Evolutionary conservation across 2,113 vertebrate species (phyloP).

Genomic region (Cyanoliseus patagonus): DNA sequence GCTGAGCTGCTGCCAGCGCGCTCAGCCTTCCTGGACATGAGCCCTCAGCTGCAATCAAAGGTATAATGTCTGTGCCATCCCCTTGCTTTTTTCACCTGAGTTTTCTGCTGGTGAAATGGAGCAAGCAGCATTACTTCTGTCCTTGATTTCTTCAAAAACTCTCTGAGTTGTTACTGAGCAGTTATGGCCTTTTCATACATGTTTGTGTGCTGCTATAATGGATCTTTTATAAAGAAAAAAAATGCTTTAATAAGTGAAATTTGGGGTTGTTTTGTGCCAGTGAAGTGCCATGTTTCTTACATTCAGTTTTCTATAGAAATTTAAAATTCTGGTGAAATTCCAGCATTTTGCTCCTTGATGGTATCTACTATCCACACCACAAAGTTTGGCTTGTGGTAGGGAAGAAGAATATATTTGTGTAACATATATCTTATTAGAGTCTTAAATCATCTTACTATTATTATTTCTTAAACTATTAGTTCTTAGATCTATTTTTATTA

Average conservation of each 20-base stretch:
- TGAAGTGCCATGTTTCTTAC: background rate
- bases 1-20: fast-evolving
- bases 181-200: background rate
- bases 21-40: fast-evolving
- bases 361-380: background rate
- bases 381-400: background rate
- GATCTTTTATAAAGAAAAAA: background rate
- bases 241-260: background rate
- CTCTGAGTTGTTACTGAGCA: background rate
- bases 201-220: background rate
- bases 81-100: background rate
- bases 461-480: background rate
- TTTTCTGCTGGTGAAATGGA: background rate
- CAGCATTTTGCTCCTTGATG: background rate
- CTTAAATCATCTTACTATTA: background rate
- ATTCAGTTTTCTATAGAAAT: background rate
- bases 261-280: background rate
- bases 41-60: background rate
- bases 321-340: background rate
- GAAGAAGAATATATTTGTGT: background rate
- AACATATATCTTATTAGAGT: background rate
- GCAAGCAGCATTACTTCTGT: background rate
- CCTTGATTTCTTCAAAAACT: background rate
- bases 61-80: background rate
- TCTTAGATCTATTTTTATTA: background rate